Percentiles rank a stretch among this genome's conserved stretches.
Evolutionary conservation across 2,113 vertebrate species (phyloP).

Genomic region (Lethenteron reissneri): DNA sequence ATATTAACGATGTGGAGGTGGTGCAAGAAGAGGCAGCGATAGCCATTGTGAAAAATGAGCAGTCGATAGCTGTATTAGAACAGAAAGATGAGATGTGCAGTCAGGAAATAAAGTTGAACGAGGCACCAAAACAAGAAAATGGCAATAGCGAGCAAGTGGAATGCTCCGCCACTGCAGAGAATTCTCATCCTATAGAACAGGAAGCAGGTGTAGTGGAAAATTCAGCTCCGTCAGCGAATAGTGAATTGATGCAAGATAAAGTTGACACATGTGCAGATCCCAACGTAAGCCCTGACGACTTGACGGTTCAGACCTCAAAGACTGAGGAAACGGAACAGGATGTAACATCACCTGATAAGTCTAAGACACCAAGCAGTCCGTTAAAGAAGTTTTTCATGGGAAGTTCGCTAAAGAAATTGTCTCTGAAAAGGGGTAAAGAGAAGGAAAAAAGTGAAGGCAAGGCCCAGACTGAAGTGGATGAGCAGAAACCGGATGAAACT

Average conservation of each 20-base stretch:
- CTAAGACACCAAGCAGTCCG: background rate
- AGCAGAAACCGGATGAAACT: background rate
- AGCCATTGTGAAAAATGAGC: too few species aligned
- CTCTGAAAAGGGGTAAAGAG: conserved; percentile 1
- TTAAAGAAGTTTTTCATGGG: background rate
- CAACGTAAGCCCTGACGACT: background rate
- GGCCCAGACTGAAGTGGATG: background rate
- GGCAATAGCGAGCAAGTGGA: too few species aligned
- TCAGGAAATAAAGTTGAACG: too few species aligned
- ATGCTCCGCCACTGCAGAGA: too few species aligned
- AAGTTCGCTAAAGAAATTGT: background rate
- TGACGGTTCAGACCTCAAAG: background rate
- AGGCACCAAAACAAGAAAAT: too few species aligned
- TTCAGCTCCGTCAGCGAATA: background rate
- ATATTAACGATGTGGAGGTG: too few species aligned
- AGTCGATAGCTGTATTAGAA: too few species aligned
- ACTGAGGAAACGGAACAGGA: background rate
- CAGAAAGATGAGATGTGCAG: too few species aligned
- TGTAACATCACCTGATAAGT: background rate
- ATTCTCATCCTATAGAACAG: background rate
- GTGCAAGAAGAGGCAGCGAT: too few species aligned
- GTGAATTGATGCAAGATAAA: background rate
- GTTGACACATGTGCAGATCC: background rate
- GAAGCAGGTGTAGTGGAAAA: background rate
- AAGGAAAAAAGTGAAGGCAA: background rate